Conservation (phyloP, 2,797 vertebrate species). For the Pyrocephalus nanus region DNA sequence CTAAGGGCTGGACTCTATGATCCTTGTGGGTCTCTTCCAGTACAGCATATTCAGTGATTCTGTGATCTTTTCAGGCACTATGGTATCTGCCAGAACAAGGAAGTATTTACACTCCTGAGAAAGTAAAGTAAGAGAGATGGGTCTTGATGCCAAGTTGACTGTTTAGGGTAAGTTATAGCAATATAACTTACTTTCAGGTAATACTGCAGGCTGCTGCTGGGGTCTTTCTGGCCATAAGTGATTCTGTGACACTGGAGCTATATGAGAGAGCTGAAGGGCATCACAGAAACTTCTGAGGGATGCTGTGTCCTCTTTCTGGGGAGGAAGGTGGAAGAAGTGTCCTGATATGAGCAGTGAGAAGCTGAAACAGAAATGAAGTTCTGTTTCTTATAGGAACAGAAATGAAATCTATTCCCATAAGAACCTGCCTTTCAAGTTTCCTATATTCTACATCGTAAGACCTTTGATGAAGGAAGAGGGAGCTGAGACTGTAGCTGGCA, state of each 20-base stretch:
- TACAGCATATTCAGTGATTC: neutral
- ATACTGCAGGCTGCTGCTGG: neutral
- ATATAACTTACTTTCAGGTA: neutral
- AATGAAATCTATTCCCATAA: neutral
- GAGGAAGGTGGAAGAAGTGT: neutral
- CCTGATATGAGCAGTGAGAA: neutral
- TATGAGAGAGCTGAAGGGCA: neutral
- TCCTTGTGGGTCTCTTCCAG: neutral
- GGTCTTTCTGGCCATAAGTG: neutral
- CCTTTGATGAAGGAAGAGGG: neutral
- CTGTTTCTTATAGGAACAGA: neutral
- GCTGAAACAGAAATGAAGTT: neutral
- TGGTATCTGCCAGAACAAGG: neutral
- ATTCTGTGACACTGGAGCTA: neutral
- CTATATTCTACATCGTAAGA: neutral
- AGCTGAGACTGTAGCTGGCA: neutral
- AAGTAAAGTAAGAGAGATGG: neutral
- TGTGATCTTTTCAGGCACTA: neutral
- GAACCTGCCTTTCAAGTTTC: neutral
- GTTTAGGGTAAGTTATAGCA: neutral
- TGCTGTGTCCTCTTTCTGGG: fast-evolving
- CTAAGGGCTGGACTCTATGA: neutral
- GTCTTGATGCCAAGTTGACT: neutral
- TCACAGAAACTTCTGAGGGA: neutral
- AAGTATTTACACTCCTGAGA: neutral